Evolutionary conservation across 2,888 invertebrate genomes (phyloP), one percentile per base, ranked within the genome.

Genomic region (Sphaerophoria taeniata): DNA sequence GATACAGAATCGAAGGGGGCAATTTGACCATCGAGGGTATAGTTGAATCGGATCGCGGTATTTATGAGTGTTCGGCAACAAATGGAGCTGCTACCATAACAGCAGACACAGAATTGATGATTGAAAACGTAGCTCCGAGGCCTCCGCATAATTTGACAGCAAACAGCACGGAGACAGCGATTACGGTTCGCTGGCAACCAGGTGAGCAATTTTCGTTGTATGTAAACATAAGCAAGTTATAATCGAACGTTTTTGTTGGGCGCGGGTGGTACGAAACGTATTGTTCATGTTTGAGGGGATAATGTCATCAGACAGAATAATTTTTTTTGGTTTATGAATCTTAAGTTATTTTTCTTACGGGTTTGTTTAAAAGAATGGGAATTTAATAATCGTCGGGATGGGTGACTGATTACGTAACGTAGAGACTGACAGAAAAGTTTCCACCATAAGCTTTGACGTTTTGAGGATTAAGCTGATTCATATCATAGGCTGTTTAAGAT

Each of bases 41-140:
- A 79, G 94, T 95, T 87, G 97, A 97, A 91, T 95, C 95, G 86
- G 98, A 98, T 93, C 95, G 97, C 88, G 98, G 98, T 60, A 93
- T 96, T 89, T 97, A 96, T 92, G 95, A 95, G 90, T 97, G 97
- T 91, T 94, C 95, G 63, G 96, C 97, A 2, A 95, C 95, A 88
- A 98, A 98, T 93, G 97, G 96, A 89, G 98, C 98, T 5, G 97
- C 97, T 56, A 95, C 96, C n/a, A 95, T 97, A 61, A 94, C 94
- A 33, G 94, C 95, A 1, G 96, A 96, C 92, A 95, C 96, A 0
- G 97, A 97, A 93, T 93, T 97, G 79, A 94, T 96, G 91, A 95
- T 97, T 60, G 95, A 97, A 93, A 97, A 96, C 90, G 95, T 96
- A 67, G 96, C 97, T 34, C 97, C 98, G n/a, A 95, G 97, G 89